These are phyloP conservation scores for Plotosus lineatus DNA, from an alignment of 2,113 vertebrate genomes.

Conservation along the genomic window DNA sequence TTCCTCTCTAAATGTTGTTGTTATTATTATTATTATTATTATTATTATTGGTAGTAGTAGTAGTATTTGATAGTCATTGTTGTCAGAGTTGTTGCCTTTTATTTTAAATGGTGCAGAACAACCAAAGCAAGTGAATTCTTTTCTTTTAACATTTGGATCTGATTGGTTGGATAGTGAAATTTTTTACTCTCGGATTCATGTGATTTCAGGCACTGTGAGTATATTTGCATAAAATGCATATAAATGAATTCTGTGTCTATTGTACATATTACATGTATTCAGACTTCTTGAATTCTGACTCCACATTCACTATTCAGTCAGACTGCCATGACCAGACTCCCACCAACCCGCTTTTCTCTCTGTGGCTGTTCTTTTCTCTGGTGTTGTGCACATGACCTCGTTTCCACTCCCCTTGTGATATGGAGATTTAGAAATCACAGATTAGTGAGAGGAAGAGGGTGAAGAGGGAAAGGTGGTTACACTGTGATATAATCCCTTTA, in stretches of 20 bases:
- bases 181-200: not conserved
- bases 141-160: too few species aligned
- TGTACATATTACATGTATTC: not conserved
- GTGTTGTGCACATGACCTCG: conserved; percentile 65
- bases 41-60: too few species aligned
- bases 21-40: too few species aligned
- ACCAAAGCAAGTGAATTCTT: too few species aligned
- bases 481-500: conserved; percentile 34
- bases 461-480: conserved; percentile 57
- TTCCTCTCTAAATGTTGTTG: too few species aligned
- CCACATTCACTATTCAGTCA: not conserved
- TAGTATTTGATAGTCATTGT: too few species aligned
- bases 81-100: too few species aligned
- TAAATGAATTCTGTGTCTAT: not conserved
- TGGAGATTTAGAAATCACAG: conserved; percentile 66
- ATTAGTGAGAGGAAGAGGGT: conserved; percentile 60
- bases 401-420: conserved; percentile 65
- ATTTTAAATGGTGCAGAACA: too few species aligned
- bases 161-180: not conserved
- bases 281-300: not conserved
- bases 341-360: conserved; percentile 7
- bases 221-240: not conserved
- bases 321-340: not conserved
- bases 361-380: conserved; percentile 41
- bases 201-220: not conserved